A percentile compares a stretch with the other conserved stretches of the same genome.
Conservation (phyloP, 2,888 invertebrate genomes). For the Pyrrhosoma nymphula region DNA sequence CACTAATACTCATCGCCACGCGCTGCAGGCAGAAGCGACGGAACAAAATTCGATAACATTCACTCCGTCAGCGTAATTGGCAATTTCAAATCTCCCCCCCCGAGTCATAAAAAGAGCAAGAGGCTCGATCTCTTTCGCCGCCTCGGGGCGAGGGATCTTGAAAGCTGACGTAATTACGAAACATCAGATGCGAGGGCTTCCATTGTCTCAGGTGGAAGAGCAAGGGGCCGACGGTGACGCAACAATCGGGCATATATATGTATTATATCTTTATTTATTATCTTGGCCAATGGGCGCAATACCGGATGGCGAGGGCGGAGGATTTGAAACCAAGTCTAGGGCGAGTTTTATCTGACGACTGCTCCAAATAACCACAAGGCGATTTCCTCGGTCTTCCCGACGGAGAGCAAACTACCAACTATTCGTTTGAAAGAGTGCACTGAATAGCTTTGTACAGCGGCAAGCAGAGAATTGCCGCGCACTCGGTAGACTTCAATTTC, state of each 20-base stretch:
- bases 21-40: neutral
- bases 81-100: neutral
- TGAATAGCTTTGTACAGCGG: no score
- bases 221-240: slow-evolving; percentile 15
- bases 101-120: neutral
- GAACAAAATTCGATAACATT: neutral
- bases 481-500: no score
- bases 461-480: no score
- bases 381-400: no score
- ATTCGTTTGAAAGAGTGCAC: no score
- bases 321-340: slow-evolving; percentile 18
- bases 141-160: neutral
- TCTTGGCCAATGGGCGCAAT: slow-evolving; percentile 4
- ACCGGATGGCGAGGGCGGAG: neutral
- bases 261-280: neutral
- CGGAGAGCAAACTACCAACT: no score
- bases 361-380: neutral
- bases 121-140: neutral
- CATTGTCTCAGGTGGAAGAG: neutral
- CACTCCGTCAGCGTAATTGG: neutral
- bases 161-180: slow-evolving; percentile 10
- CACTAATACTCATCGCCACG: neutral
- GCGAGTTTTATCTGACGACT: neutral
- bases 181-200: neutral
- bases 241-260: neutral